Percentiles rank a stretch among this genome's conserved stretches.
phyloP scores from a whole-genome alignment of 2,888 invertebrate genomes.

The Drosophila anceps region DNA sequence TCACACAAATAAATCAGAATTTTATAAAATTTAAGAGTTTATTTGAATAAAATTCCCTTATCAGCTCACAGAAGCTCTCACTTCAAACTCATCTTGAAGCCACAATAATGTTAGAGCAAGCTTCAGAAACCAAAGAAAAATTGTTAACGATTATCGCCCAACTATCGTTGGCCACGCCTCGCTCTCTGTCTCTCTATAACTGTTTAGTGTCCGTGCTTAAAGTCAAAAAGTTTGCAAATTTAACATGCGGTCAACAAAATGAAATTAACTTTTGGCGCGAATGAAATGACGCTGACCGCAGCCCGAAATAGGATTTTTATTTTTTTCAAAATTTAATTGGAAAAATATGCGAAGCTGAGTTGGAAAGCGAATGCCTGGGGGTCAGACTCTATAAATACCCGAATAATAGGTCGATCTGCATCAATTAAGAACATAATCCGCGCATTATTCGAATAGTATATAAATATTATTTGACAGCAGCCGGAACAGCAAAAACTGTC shows the following conservation, averaged over 20 bases:
- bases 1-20: too few relatives aligned
- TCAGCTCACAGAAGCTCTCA: neutral
- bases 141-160: neutral
- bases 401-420: constrained; percentile 69
- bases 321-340: constrained; percentile 46
- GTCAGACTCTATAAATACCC: neutral
- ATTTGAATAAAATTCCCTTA: neutral
- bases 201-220: constrained; percentile 36
- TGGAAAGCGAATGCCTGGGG: neutral
- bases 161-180: constrained; percentile 9
- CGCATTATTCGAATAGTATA: constrained; percentile 68
- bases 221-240: constrained; percentile 69
- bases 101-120: neutral
- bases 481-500: constrained; percentile 49
- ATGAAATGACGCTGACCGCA: constrained; percentile 51
- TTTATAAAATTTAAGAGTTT: neutral
- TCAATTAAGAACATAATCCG: constrained; percentile 77
- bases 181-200: neutral
- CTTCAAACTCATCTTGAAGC: neutral
- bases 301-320: constrained; percentile 44
- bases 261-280: constrained; percentile 74
- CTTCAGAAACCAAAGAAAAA: neutral
- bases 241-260: constrained; percentile 70
- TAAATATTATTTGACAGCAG: constrained; percentile 71
- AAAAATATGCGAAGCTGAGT: constrained; percentile 1